A percentile compares a stretch with the other conserved stretches of the same genome.
phyloP scores from a whole-genome alignment of 2,113 vertebrate genomes.

The Grammomys surdaster region DNA sequence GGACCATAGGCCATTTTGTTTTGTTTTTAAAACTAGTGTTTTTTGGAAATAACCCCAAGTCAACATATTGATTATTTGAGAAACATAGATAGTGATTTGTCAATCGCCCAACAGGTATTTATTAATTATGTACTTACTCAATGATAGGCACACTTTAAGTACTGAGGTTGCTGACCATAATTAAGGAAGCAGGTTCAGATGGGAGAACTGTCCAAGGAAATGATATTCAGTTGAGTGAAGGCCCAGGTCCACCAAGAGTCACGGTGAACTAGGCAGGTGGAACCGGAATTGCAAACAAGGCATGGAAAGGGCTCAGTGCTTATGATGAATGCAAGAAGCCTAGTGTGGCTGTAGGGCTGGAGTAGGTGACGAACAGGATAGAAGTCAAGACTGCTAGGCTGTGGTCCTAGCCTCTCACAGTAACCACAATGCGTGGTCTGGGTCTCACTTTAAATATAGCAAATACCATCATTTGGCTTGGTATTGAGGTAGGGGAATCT shows the following conservation, averaged over 20 bases:
- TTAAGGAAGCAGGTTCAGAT: background rate
- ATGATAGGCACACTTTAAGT: background rate
- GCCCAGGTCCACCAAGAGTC: background rate
- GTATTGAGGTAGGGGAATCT: background rate
- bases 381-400: background rate
- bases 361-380: background rate
- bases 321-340: background rate
- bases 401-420: background rate
- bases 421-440: background rate
- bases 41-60: background rate
- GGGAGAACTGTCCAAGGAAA: background rate
- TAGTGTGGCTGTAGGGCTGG: background rate
- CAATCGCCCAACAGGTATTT: background rate
- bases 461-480: background rate
- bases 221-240: background rate
- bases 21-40: background rate
- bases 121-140: background rate
- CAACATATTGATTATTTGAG: slow-evolving; percentile 40
- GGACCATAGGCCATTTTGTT: background rate
- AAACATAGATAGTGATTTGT: background rate
- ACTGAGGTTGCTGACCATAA: background rate
- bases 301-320: background rate
- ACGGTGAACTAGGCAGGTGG: background rate
- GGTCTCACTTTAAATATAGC: slow-evolving; percentile 4
- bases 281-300: background rate